A percentile compares a stretch with the other conserved stretches of the same genome.
Conservation (phyloP, 2,888 invertebrate genomes). For the Drosophila putrida region DNA sequence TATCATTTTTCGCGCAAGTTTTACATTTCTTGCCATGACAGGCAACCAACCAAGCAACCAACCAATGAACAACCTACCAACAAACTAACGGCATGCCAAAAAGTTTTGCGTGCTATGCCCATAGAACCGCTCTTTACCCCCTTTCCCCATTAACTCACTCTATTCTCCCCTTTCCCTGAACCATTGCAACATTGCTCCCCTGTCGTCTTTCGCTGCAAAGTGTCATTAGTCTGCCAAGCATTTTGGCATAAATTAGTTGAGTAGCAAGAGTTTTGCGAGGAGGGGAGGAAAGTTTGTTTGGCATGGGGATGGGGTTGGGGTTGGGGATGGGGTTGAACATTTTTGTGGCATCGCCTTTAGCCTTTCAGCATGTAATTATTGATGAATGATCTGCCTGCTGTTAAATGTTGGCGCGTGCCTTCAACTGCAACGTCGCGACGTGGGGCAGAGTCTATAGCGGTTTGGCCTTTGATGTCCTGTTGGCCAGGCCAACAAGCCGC, state of each 20-base stretch:
- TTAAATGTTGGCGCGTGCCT: conserved; percentile 61
- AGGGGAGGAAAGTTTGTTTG: background rate
- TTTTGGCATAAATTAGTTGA: conserved; percentile 78
- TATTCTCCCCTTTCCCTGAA: background rate
- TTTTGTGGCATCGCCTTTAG: conserved; percentile 75
- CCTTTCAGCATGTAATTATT: conserved; percentile 79
- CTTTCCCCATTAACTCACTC: background rate
- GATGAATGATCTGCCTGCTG: conserved; percentile 76
- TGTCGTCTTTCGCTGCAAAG: conserved; percentile 71
- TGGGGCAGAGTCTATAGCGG: background rate
- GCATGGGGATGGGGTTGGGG: background rate
- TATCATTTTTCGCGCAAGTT: conserved; percentile 80
- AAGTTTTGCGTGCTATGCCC: conserved; percentile 68
- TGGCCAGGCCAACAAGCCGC: conserved; percentile 13
- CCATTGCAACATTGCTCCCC: conserved; percentile 21
- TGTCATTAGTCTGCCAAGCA: conserved; percentile 78
- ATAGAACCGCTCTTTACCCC: conserved; percentile 12
- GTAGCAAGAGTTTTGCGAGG: conserved; percentile 17
- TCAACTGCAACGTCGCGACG: conserved; percentile 42
- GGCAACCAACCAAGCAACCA: conserved; percentile 45
- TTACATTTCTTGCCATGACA: conserved; percentile 76
- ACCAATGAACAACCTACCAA: conserved; percentile 44
- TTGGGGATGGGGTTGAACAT: conserved; percentile 41
- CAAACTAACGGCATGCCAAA: conserved; percentile 69
- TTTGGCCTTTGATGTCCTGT: conserved; percentile 66